These are phyloP conservation scores for Drosophila crucigera DNA, from an alignment of 2,888 invertebrate genomes.

Conservation along the genomic window DNA sequence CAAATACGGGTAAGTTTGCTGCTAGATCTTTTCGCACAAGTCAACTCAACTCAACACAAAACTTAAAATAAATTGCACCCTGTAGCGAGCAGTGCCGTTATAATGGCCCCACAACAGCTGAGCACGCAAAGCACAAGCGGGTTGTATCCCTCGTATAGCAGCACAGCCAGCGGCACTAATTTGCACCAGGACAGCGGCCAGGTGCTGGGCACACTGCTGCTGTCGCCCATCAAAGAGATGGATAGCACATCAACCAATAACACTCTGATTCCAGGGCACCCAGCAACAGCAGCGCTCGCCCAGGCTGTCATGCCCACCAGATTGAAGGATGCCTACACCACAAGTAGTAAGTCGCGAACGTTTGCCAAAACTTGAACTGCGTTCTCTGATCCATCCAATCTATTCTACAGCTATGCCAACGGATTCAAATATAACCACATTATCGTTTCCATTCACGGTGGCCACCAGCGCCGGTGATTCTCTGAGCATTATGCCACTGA, in stretches of 20 bases:
- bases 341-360: slow-evolving; percentile 56
- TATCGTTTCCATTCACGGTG: slow-evolving; percentile 84
- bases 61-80: slow-evolving; percentile 65
- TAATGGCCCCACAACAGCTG: slow-evolving; percentile 89
- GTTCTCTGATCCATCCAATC: neutral
- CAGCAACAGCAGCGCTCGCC: slow-evolving; percentile 91
- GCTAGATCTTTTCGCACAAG: slow-evolving; percentile 45
- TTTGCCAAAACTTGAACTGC: too few relatives aligned
- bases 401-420: slow-evolving; percentile 64
- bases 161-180: slow-evolving; percentile 69
- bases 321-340: slow-evolving; percentile 68
- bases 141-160: slow-evolving; percentile 85
- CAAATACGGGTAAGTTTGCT: slow-evolving; percentile 76
- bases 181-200: slow-evolving; percentile 87
- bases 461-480: slow-evolving; percentile 80
- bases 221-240: slow-evolving; percentile 94
- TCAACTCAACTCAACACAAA: slow-evolving; percentile 11
- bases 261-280: slow-evolving; percentile 90
- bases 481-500: slow-evolving; percentile 81
- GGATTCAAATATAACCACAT: slow-evolving; percentile 81
- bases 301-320: slow-evolving; percentile 89
- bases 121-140: slow-evolving; percentile 85
- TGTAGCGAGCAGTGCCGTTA: slow-evolving; percentile 86
- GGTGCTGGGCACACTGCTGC: slow-evolving; percentile 90
- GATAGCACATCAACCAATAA: slow-evolving; percentile 92